Conservation (phyloP, 2,113 vertebrate genomes). For the Lepus europaeus region DNA sequence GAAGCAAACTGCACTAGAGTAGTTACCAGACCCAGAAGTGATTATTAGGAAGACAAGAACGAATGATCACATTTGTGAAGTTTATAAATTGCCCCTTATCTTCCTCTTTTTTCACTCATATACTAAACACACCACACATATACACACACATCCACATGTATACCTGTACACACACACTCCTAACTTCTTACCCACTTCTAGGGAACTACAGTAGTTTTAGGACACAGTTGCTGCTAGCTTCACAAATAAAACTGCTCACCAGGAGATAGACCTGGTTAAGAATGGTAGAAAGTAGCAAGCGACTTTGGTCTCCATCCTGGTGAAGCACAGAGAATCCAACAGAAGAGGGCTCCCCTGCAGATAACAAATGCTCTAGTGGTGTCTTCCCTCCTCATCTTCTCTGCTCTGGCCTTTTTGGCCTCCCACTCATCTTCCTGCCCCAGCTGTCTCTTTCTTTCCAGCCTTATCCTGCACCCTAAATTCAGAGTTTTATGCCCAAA, state of each 20-base stretch:
- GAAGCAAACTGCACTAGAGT: not conserved
- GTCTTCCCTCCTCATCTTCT: not conserved
- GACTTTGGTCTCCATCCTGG: not conserved
- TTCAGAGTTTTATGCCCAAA: not conserved
- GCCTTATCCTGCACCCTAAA: not conserved
- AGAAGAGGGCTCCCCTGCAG: not conserved
- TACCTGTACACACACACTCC: accelerated
- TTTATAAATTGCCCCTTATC: not conserved
- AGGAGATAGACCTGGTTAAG: not conserved
- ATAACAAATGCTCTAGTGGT: not conserved
- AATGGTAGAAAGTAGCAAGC: not conserved
- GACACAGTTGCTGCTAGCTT: not conserved
- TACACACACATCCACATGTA: not conserved
- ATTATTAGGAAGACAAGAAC: not conserved
- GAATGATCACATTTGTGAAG: not conserved
- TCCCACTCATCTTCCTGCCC: not conserved
- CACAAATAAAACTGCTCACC: not conserved
- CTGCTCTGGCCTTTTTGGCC: not conserved
- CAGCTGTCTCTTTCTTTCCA: not conserved
- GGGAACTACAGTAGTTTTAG: not conserved
- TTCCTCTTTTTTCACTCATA: not conserved
- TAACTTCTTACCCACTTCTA: not conserved
- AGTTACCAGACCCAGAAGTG: not conserved
- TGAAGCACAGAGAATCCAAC: not conserved
- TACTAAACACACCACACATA: not conserved